A percentile compares a stretch with the other conserved stretches of the same genome.
Evolutionary conservation across 2,888 invertebrate genomes (phyloP).

Genomic region (Drosophila tripunctata): DNA sequence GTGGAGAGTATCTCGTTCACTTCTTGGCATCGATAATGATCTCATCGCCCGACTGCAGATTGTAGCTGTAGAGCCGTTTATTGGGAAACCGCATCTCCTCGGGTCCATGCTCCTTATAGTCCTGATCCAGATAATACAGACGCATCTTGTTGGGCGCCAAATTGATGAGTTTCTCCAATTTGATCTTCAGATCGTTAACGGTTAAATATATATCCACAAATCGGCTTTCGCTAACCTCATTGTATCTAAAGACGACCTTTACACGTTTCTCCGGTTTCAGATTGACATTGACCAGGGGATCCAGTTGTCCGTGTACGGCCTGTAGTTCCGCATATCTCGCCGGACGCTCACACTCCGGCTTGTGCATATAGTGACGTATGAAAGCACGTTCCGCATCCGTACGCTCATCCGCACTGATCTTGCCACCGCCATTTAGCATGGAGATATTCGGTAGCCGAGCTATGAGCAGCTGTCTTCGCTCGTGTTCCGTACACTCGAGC

Average conservation of each 20-base stretch:
- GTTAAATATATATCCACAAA: slow-evolving; percentile 92
- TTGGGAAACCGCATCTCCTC: slow-evolving; percentile 95
- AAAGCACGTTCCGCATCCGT: slow-evolving; percentile 97
- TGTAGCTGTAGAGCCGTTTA: slow-evolving; percentile 95
- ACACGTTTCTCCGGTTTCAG: slow-evolving; percentile 94
- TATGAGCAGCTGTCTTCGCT: slow-evolving; percentile 93
- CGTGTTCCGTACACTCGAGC: slow-evolving; percentile 94
- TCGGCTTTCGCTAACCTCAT: slow-evolving; percentile 89
- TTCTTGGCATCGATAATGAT: slow-evolving; percentile 93
- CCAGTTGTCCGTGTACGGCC: slow-evolving; percentile 93
- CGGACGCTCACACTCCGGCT: slow-evolving; percentile 92
- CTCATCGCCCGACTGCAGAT: slow-evolving; percentile 94
- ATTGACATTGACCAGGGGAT: slow-evolving; percentile 95
- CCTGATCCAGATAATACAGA: slow-evolving; percentile 95
- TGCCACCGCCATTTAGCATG: slow-evolving; percentile 95
- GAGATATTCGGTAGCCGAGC: slow-evolving; percentile 94
- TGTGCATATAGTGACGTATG: slow-evolving; percentile 95
- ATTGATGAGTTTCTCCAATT: slow-evolving; percentile 91
- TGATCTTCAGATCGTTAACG: slow-evolving; percentile 92
- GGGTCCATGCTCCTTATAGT: slow-evolving; percentile 89
- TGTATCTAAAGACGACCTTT: slow-evolving; percentile 93
- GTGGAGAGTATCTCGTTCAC: slow-evolving; percentile 31
- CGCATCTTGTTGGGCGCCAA: slow-evolving; percentile 94
- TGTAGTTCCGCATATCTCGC: slow-evolving; percentile 91
- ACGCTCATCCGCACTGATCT: slow-evolving; percentile 92